A percentile compares a stretch with the other conserved stretches of the same genome.
phyloP scores from a whole-genome alignment of 2,797 vertebrate genomes.

The Allobates femoralis region DNA sequence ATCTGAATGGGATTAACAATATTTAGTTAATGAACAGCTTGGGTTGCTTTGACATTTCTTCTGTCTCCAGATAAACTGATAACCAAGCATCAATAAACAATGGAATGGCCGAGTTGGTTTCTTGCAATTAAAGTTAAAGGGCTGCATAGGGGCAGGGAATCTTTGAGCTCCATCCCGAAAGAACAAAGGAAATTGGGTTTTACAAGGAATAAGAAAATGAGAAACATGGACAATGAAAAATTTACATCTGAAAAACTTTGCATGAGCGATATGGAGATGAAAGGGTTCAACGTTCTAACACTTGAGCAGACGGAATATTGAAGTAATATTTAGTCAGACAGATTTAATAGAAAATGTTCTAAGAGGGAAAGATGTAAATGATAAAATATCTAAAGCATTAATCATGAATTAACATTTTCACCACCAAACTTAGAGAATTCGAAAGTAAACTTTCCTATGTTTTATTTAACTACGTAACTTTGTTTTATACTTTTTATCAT shows the following conservation, averaged over 20 bases:
- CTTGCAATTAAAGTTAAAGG: slow-evolving; percentile 63
- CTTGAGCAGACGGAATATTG: neutral
- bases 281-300: neutral
- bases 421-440: neutral
- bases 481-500: neutral
- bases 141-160: slow-evolving; percentile 51
- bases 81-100: slow-evolving; percentile 67
- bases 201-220: slow-evolving; percentile 64
- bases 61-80: slow-evolving; percentile 67
- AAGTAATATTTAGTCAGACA: neutral
- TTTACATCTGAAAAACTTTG: slow-evolving; percentile 23
- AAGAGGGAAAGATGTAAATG: neutral
- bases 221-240: slow-evolving; percentile 63
- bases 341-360: neutral
- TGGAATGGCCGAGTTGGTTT: slow-evolving; percentile 53
- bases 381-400: neutral
- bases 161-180: slow-evolving; percentile 60
- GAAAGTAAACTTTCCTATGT: neutral
- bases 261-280: neutral
- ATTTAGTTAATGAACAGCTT: slow-evolving; percentile 68
- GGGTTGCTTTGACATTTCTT: slow-evolving; percentile 67
- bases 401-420: neutral
- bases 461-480: neutral
- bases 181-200: slow-evolving; percentile 56
- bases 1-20: slow-evolving; percentile 66